A percentile compares a stretch with the other conserved stretches of the same genome.
These are phyloP conservation scores for Holocentrus rufus DNA, from an alignment of 2,797 vertebrate species.

Conservation along the genomic window DNA sequence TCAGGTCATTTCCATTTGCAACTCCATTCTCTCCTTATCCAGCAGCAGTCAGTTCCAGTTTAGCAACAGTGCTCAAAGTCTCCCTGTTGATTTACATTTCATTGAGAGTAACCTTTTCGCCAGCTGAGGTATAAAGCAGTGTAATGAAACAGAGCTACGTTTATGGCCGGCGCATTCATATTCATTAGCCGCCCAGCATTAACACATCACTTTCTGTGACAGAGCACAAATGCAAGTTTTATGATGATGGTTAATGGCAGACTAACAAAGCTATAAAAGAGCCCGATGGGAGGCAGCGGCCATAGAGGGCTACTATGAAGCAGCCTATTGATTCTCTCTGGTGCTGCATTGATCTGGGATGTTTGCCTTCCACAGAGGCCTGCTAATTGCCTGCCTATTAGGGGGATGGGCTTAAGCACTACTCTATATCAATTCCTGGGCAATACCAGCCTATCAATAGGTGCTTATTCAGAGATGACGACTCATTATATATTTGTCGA, in stretches of 20 bases:
- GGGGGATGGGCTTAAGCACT: slow-evolving; percentile 57
- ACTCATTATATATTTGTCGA: slow-evolving; percentile 35
- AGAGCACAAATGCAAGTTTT: slow-evolving; percentile 64
- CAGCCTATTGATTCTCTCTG: slow-evolving; percentile 71
- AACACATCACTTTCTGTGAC: slow-evolving; percentile 73
- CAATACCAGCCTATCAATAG: slow-evolving; percentile 43
- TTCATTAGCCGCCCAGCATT: slow-evolving; percentile 83
- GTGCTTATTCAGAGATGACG: slow-evolving; percentile 41
- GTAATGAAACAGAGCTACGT: slow-evolving; percentile 78
- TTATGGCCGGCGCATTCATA: slow-evolving; percentile 78
- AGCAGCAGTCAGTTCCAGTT: slow-evolving; percentile 47
- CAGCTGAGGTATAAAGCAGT: slow-evolving; percentile 81
- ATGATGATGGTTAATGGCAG: slow-evolving; percentile 59
- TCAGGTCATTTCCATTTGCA: slow-evolving; percentile 46
- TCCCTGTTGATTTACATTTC: slow-evolving; percentile 82
- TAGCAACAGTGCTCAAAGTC: slow-evolving; percentile 60
- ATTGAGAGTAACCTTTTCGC: slow-evolving; percentile 85
- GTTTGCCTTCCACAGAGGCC: slow-evolving; percentile 71
- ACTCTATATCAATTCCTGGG: slow-evolving; percentile 44
- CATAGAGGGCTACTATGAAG: slow-evolving; percentile 38
- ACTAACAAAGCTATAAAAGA: slow-evolving; percentile 59
- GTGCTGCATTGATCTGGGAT: slow-evolving; percentile 77
- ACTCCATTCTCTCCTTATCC: slow-evolving; percentile 42
- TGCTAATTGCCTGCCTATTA: slow-evolving; percentile 74
- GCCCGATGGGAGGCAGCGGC: slow-evolving; percentile 3